These are phyloP conservation scores for Tenebrio molitor DNA, from an alignment of 1,140 invertebrate species.

Conservation along the genomic window DNA sequence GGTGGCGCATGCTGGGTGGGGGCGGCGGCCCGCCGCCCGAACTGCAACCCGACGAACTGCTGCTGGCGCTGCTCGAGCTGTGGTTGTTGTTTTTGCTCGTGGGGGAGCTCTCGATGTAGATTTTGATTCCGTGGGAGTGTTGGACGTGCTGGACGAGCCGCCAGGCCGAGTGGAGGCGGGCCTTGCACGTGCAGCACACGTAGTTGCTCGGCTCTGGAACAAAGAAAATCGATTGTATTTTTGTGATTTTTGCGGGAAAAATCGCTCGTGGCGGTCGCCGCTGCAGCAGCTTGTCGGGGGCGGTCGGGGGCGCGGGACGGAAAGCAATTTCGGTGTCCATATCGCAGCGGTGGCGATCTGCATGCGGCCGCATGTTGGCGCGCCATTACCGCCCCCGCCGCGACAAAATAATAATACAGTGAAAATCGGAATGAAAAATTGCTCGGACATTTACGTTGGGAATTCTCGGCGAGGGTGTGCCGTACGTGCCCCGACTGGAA, in stretches of 20 bases:
- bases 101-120: constrained; percentile 83
- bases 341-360: constrained; percentile 57
- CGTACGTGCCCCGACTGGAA: constrained; percentile 60
- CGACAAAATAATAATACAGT: constrained; percentile 64
- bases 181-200: constrained; percentile 94
- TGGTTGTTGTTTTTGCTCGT: constrained; percentile 67
- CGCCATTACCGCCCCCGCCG: constrained; percentile 60
- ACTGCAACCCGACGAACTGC: constrained; percentile 72
- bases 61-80: constrained; percentile 71
- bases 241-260: too few relatives aligned
- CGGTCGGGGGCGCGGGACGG: not conserved
- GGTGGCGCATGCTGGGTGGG: constrained; percentile 72
- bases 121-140: constrained; percentile 92
- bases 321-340: constrained; percentile 53
- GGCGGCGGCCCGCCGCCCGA: constrained; percentile 73
- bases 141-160: constrained; percentile 94
- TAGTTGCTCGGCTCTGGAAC: constrained; percentile 96
- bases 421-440: constrained; percentile 67
- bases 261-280: too few relatives aligned
- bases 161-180: constrained; percentile 92
- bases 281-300: not conserved
- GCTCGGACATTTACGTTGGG: constrained; percentile 65
- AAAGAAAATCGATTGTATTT: too few relatives aligned
- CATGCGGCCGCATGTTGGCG: constrained; percentile 62
- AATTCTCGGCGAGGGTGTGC: constrained; percentile 61